A percentile compares a stretch with the other conserved stretches of the same genome.
Conservation (phyloP, 2,888 invertebrate species). For the Oconnorella tubifera region DNA sequence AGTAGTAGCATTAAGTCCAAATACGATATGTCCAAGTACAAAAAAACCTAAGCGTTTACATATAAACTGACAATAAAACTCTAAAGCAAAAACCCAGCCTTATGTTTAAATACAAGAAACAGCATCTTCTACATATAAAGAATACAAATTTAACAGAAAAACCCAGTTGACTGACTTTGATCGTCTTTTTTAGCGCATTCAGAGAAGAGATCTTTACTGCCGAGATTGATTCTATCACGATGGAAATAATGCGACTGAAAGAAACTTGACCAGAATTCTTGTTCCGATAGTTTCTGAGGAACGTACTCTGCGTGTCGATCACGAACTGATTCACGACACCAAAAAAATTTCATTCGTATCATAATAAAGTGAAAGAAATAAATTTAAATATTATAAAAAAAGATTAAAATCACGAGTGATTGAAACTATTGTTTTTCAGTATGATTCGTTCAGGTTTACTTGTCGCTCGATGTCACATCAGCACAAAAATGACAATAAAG, state of each 20-base stretch:
- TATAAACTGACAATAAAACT: too few species aligned
- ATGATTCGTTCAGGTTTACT: too few species aligned
- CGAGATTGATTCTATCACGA: conserved; percentile 65
- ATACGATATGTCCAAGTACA: too few species aligned
- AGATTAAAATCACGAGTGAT: neutral
- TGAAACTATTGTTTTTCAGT: too few species aligned
- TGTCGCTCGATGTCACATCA: too few species aligned
- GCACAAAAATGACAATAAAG: too few species aligned
- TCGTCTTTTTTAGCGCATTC: conserved; percentile 97
- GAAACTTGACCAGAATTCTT: conserved; percentile 98
- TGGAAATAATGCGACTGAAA: conserved; percentile 95
- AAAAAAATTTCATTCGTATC: too few species aligned
- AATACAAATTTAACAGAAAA: neutral
- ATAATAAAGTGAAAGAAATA: neutral
- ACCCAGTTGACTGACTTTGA: conserved; percentile 60
- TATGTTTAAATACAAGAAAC: too few species aligned
- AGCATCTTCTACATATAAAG: neutral
- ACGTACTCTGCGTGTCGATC: conserved; percentile 95
- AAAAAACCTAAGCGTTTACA: too few species aligned
- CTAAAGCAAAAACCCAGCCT: too few species aligned
- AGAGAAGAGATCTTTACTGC: conserved; percentile 80
- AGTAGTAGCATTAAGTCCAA: too few species aligned
- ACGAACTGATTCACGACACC: too few species aligned
- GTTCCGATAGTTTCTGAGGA: conserved; percentile 87
- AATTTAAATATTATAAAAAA: neutral